A percentile compares a stretch with the other conserved stretches of the same genome.
Conservation (phyloP, 2,113 vertebrate genomes). For the Ahaetulla prasina region DNA sequence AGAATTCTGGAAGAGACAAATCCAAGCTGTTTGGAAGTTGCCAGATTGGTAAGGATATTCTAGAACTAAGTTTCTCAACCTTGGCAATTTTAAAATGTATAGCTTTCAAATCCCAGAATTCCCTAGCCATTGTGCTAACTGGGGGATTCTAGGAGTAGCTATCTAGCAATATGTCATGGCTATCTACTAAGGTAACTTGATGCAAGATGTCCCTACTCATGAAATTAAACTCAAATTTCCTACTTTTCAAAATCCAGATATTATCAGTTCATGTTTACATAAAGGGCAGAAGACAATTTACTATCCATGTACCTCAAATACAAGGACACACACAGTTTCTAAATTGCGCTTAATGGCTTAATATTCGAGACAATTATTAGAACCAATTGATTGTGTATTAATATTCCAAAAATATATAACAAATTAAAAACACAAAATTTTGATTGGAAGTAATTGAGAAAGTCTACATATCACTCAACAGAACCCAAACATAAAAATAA, state of each 20-base stretch:
- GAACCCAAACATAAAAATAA: conserved; percentile 47
- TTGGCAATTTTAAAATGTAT: neutral
- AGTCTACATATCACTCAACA: conserved; percentile 38
- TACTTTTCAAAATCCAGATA: neutral
- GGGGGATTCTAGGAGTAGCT: neutral
- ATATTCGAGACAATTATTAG: conserved; percentile 25
- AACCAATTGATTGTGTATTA: conserved; percentile 15
- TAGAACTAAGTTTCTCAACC: neutral
- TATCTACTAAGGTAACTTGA: neutral
- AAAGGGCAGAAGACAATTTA: neutral
- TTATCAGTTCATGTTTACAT: accelerated
- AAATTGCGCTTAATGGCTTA: conserved; percentile 1
- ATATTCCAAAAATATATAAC: conserved; percentile 22
- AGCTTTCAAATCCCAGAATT: neutral
- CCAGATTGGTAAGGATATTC: neutral
- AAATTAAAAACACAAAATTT: conserved; percentile 29
- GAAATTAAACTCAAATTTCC: neutral
- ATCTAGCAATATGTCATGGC: neutral
- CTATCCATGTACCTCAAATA: neutral
- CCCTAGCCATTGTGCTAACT: neutral
- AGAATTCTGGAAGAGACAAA: neutral
- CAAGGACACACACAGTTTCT: neutral
- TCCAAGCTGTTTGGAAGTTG: neutral
- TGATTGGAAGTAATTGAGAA: conserved; percentile 30
- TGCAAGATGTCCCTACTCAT: neutral